Conservation (phyloP, 92 coral and sea anemone genomes). For the Heliopora coerulea region DNA sequence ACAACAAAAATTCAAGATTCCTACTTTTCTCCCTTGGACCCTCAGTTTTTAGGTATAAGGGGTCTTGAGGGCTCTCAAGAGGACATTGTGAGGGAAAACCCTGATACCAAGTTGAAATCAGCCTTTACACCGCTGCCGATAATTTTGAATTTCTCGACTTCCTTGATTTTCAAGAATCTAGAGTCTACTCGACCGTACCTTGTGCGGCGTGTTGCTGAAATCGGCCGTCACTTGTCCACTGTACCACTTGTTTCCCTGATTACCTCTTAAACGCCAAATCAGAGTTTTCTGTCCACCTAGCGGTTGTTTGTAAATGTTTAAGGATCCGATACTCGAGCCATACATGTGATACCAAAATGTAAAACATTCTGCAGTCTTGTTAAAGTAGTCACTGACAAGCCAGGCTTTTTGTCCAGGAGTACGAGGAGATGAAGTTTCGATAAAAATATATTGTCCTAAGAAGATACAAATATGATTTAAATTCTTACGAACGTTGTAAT, state of each 20-base stretch:
- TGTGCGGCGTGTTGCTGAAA: constrained; percentile 1
- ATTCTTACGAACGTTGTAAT: no score
- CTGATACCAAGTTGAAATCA: no score
- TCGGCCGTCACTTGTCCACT: constrained; percentile 95
- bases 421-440: constrained; percentile 86
- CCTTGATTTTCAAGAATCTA: neutral
- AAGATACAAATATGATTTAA: no score
- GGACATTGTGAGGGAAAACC: no score
- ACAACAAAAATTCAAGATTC: no score
- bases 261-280: constrained; percentile 74
- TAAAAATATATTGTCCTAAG: constrained; percentile 77
- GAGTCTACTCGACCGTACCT: constrained; percentile 2
- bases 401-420: constrained; percentile 68
- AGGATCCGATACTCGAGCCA: constrained; percentile 65
- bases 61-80: no score
- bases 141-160: no score
- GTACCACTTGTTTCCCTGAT: constrained; percentile 74
- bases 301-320: constrained; percentile 63
- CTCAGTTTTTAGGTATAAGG: no score
- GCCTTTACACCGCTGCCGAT: no score
- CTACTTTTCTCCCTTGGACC: no score
- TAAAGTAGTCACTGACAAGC: constrained; percentile 71
- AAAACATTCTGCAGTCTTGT: constrained; percentile 70
- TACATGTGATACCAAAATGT: constrained; percentile 98
- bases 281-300: constrained; percentile 57